Conservation (phyloP, 2,888 invertebrate species). For the Pinctada fucata region DNA sequence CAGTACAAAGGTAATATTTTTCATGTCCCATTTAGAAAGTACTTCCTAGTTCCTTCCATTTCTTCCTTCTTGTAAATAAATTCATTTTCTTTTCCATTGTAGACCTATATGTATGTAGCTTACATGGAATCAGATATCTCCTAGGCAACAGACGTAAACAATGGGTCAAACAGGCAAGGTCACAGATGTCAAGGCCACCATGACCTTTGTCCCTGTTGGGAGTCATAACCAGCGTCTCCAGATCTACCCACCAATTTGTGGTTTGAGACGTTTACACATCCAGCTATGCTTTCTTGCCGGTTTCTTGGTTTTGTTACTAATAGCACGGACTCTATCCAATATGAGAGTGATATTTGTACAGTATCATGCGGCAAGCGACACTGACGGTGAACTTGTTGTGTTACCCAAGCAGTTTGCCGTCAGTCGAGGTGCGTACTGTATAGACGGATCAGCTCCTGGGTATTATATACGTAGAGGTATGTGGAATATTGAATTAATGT, state of each 20-base stretch:
- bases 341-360: slow-evolving; percentile 54
- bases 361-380: slow-evolving; percentile 55
- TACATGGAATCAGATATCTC: neutral
- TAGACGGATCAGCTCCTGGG: slow-evolving; percentile 64
- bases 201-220: slow-evolving; percentile 44
- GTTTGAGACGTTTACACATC: slow-evolving; percentile 53
- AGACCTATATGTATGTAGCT: neutral
- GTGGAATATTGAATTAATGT: slow-evolving; percentile 8
- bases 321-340: slow-evolving; percentile 50
- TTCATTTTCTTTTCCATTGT: neutral
- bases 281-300: slow-evolving; percentile 47
- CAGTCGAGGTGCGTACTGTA: slow-evolving; percentile 48
- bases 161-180: no score
- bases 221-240: slow-evolving; percentile 34
- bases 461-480: slow-evolving; percentile 59
- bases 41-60: no score
- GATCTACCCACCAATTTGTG: slow-evolving; percentile 31
- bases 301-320: slow-evolving; percentile 46
- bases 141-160: no score
- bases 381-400: slow-evolving; percentile 57
- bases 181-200: slow-evolving; percentile 25
- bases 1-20: no score
- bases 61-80: neutral
- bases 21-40: no score
- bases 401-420: slow-evolving; percentile 51